phyloP scores from a whole-genome alignment of 1,140 invertebrate species.

The Plutomurus gul region DNA sequence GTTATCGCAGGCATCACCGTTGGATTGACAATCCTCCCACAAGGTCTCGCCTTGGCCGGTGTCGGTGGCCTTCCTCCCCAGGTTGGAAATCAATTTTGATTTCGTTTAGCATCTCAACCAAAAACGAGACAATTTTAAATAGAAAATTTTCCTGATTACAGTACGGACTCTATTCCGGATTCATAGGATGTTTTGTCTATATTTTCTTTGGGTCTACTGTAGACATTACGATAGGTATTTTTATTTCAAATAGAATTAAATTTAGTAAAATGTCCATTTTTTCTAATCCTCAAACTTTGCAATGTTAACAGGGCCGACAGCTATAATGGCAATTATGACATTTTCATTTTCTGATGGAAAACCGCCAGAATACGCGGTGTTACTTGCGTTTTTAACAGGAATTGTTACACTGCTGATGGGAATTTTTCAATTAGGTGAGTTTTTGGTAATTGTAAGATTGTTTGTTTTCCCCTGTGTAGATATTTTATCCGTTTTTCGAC shows the following conservation, averaged over 20 bases:
- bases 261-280: no score
- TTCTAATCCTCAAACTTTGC: no score
- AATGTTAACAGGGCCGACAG: no score
- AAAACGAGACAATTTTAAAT: not conserved
- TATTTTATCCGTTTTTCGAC: no score
- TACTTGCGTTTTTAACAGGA: conserved; percentile 79
- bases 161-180: conserved; percentile 86
- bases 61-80: conserved; percentile 58
- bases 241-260: no score
- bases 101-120: not conserved
- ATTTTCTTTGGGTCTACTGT: conserved; percentile 75
- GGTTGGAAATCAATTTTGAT: conserved; percentile 39
- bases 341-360: conserved; percentile 55
- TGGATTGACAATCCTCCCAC: conserved; percentile 84
- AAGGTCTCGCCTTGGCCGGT: conserved; percentile 66
- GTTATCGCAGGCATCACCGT: conserved; percentile 65
- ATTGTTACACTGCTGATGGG: conserved; percentile 58
- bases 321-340: conserved; percentile 46
- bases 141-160: conserved; percentile 56
- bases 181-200: conserved; percentile 82
- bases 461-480: no score
- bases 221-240: conserved; percentile 73
- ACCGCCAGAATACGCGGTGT: conserved; percentile 73
- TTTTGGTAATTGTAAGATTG: no score
- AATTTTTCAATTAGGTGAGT: not conserved